A percentile compares a stretch with the other conserved stretches of the same genome.
phyloP scores from a whole-genome alignment of 2,113 vertebrate species.

The Rhinolophus sinicus region DNA sequence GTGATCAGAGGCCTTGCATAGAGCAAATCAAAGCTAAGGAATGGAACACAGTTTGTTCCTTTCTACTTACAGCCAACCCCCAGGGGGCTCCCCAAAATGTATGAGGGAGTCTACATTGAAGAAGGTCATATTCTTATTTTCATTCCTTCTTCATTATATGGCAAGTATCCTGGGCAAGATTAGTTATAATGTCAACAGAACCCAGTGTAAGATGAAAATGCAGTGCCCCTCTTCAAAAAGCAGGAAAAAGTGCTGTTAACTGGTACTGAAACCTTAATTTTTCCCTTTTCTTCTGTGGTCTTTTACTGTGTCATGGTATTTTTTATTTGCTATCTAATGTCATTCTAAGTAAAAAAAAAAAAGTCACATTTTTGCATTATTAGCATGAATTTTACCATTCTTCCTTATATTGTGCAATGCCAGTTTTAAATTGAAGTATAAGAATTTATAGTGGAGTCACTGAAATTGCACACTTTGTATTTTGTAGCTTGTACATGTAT shows the following conservation, averaged over 20 bases:
- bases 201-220: not conserved
- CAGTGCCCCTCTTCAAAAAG: not conserved
- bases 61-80: not conserved
- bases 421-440: not conserved
- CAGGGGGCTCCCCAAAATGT: not conserved
- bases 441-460: not conserved
- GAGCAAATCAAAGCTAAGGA: not conserved
- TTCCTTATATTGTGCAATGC: not conserved
- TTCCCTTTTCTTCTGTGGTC: not conserved
- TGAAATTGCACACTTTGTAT: not conserved
- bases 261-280: not conserved
- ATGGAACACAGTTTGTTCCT: not conserved
- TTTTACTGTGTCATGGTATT: not conserved
- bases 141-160: not conserved
- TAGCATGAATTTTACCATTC: not conserved
- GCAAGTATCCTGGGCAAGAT: not conserved
- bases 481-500: not conserved
- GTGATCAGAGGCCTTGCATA: not conserved
- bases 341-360: not conserved
- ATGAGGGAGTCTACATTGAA: not conserved
- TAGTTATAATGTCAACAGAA: not conserved
- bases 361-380: not conserved
- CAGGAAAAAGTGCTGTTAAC: not conserved
- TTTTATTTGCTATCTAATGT: constrained; percentile 5
- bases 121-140: not conserved